Evolutionary conservation across 2,797 vertebrate genomes (phyloP), one percentile per base, ranked within the genome.

Genomic region (Sphenopsis melanotis): DNA sequence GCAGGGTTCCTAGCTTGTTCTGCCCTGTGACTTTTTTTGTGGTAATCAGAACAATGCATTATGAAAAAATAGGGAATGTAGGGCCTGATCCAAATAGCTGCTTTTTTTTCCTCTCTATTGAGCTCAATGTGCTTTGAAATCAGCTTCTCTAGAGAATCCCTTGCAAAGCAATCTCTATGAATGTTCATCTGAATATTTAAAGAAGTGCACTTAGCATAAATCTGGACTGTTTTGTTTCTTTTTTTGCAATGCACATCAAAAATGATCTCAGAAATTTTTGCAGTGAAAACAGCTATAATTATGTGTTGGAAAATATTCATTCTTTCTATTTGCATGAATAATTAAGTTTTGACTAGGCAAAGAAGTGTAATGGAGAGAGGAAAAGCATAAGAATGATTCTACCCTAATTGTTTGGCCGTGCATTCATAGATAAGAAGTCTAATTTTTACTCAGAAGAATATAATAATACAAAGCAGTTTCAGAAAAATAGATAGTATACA

Each of bases 151-250:
- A 70, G 76, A 91, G 75, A 91, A 91, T 80, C 34, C 12, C 46
- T 92, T 89, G 56, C 49, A 75, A 90, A 92, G 46, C 60, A 84
- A 64, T 84, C 42, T 87, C 52, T 42, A 14, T 66, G 64, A 92
- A 78, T 64, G 87, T 83, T 95, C 82, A 78, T 87, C 69, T 94
- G 83, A 96, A 93, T 90, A 84, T 95, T 95, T 94, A 76, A 95
- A 83, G 41, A 83, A 83, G 21, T 78, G 22, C 44, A 60, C 49
- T 96, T 95, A 84, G 78, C 81, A 84, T 90, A 55, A 53, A 89
- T 93, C 85, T 41, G 79, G 44, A 70, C 21, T 72, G 30, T 72
- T 89, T 72, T 91, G 49, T 91, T 93, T 87, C n/a, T 53, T 75
- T 78, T 83, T 46, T 85, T 77, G 55, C 53, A 92, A 39, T 42